Evolutionary conservation across 2,797 vertebrate genomes (phyloP).

Genomic region (Furcifer pardalis): DNA sequence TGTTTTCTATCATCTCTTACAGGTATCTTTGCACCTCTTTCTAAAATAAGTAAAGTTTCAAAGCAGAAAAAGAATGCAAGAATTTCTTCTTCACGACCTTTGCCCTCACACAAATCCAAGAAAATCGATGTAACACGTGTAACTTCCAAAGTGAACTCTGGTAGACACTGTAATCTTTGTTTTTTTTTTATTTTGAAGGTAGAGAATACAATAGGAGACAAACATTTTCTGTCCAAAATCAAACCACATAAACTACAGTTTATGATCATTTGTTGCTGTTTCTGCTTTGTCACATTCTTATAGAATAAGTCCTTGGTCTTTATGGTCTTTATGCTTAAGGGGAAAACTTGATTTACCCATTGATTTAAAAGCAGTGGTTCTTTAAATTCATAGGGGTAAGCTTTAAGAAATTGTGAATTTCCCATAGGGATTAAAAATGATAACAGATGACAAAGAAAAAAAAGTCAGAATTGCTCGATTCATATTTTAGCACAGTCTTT

Average conservation of each 20-base stretch:
- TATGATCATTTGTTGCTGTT: neutral
- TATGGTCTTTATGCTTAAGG: neutral
- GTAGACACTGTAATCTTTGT: slow-evolving; percentile 74
- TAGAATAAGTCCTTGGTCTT: neutral
- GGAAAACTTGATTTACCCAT: neutral
- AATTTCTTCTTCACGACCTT: slow-evolving; percentile 63
- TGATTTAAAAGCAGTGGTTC: neutral
- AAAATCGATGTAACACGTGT: slow-evolving; percentile 82
- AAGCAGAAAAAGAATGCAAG: slow-evolving; percentile 76
- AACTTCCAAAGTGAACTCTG: slow-evolving; percentile 89
- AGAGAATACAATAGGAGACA: neutral
- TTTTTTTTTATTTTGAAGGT: neutral
- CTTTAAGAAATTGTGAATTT: neutral
- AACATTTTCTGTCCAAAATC: neutral
- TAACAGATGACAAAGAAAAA: too few relatives aligned
- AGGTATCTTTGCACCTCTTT: slow-evolving; percentile 97
- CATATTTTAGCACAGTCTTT: too few relatives aligned
- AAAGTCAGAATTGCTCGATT: too few relatives aligned
- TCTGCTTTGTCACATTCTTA: neutral
- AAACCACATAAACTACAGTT: neutral
- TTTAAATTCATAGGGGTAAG: neutral
- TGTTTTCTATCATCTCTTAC: slow-evolving; percentile 18
- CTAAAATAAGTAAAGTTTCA: slow-evolving; percentile 90
- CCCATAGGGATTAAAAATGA: too few relatives aligned
- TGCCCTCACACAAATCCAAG: slow-evolving; percentile 72